Base-by-base conservation (phyloP, 2,113 vertebrate species). In the Delphinus delphis region DNA sequence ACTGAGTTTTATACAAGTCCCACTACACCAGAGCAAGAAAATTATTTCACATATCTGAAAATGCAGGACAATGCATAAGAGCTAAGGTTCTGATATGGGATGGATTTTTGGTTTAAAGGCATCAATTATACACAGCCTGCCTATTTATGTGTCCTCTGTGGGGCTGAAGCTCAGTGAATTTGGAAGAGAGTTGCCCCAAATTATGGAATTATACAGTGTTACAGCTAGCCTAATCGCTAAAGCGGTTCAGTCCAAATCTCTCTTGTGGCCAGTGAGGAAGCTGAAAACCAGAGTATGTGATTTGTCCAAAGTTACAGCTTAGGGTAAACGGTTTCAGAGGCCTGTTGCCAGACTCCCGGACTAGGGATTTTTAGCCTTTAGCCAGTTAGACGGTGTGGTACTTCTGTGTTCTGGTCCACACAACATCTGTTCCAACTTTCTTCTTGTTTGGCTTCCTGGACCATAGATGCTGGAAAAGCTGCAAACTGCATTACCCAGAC, bases 1-100 rank as follows among this genome's bases (percentile, higher is more conserved):
- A 33, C 9, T 96, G 76, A 81, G n/a, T 91, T 90, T 86, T 88
- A 53, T 58, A 58, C 20, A 81, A 93, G 7, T 44, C 31, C 60
- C 41, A 70, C 60, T 84, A 60, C 86, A 63, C 47, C 76, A 88
- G 41, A 85, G 13, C 41, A 90, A 58, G 74, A 15, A 95, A 71
- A 93, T 76, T 71, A 58, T 28, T 86, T 96, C 23, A 81, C 17
- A 90, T 83, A 92, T 71, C 82, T 93, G 44, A 77, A 93, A 96
- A 93, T 62, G 38, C 41, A 71, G 10, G 10, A 55, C 38, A 23
- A 95, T 47, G 33, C 53, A 4, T 38, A 65, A 84, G 31, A 80
- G 36, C 50, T 65, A 25, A 92, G 15, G n/a, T 83, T 87, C 73
- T 88, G 55, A 62, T 2, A 2, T 67, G 36, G 86, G 44, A 70